Conservation (phyloP, 1,140 invertebrate species). For the Wiebesia pumilae region DNA sequence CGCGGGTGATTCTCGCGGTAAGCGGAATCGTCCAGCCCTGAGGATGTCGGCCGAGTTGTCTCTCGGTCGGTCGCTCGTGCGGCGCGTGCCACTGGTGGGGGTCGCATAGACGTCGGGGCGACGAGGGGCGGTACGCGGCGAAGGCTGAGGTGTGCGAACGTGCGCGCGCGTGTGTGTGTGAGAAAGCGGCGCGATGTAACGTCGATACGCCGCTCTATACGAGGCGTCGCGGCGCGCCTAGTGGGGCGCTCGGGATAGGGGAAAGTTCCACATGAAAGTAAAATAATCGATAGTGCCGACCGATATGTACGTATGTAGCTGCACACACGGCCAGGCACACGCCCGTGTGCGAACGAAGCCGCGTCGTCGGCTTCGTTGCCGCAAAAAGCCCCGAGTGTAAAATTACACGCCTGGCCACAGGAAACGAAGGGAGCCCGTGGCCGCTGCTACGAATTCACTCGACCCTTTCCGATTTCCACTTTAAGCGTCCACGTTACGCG, state of each 20-base stretch:
- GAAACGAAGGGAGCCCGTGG: no score
- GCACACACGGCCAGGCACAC: neutral
- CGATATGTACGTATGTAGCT: conserved; percentile 62
- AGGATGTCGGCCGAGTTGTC: conserved; percentile 26
- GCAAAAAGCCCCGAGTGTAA: neutral
- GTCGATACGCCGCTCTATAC: conserved; percentile 75
- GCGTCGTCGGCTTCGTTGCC: neutral
- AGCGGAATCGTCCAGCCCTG: conserved; percentile 38
- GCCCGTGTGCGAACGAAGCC: neutral
- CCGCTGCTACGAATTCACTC: no score
- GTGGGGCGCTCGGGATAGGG: conserved; percentile 53
- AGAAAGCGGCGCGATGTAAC: conserved; percentile 67
- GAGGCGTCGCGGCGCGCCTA: conserved; percentile 64
- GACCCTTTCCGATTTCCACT: no score
- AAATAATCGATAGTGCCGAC: conserved; percentile 74
- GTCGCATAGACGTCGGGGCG: neutral
- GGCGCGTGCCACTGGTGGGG: conserved; percentile 3
- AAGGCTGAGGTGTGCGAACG: neutral
- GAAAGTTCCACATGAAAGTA: conserved; percentile 11
- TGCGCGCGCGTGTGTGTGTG: neutral
- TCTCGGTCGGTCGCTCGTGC: neutral
- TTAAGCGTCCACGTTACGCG: no score
- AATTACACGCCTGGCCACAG: neutral
- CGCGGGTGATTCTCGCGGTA: conserved; percentile 32
- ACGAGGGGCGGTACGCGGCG: neutral